phyloP scores from a whole-genome alignment of 2,888 invertebrate genomes.

The Orchesellides sinensis region DNA sequence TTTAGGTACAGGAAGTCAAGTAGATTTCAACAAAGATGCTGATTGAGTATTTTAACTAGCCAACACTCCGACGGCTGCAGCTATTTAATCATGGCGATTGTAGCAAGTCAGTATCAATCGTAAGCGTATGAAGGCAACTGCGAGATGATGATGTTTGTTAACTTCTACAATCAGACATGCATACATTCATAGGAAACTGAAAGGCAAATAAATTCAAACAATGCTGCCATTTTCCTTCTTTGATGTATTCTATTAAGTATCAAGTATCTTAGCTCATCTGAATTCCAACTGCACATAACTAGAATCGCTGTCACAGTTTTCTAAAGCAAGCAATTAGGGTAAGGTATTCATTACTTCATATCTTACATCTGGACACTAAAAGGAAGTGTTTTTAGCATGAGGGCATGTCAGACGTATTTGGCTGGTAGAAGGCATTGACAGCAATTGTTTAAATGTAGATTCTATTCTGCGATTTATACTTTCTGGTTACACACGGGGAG shows the following conservation, averaged over 20 bases:
- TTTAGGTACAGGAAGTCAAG: too few species aligned
- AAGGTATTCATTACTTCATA: conserved; percentile 32
- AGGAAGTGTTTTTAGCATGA: conserved; percentile 32
- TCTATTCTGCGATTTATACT: neutral
- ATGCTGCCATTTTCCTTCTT: conserved; percentile 32
- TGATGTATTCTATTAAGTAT: conserved; percentile 26
- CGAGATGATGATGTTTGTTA: too few species aligned
- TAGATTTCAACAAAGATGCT: neutral
- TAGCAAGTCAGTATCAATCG: neutral
- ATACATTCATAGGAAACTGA: neutral
- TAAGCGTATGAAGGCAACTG: too few species aligned
- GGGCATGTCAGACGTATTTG: conserved; percentile 34
- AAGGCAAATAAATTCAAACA: conserved; percentile 19
- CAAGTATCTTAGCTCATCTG: conserved; percentile 16
- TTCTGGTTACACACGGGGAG: neutral
- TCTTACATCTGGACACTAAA: conserved; percentile 52
- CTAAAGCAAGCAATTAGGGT: neutral
- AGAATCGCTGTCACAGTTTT: neutral
- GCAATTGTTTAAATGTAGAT: neutral
- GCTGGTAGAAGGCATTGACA: conserved; percentile 45
- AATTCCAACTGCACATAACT: conserved; percentile 18
- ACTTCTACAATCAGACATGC: too few species aligned
- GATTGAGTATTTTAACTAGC: neutral
- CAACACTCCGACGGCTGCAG: neutral
- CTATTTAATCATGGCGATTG: neutral